Evolutionary conservation across 2,888 invertebrate genomes (phyloP), one percentile per base, ranked within the genome.

Genomic region (Ptychoptera albimana): DNA sequence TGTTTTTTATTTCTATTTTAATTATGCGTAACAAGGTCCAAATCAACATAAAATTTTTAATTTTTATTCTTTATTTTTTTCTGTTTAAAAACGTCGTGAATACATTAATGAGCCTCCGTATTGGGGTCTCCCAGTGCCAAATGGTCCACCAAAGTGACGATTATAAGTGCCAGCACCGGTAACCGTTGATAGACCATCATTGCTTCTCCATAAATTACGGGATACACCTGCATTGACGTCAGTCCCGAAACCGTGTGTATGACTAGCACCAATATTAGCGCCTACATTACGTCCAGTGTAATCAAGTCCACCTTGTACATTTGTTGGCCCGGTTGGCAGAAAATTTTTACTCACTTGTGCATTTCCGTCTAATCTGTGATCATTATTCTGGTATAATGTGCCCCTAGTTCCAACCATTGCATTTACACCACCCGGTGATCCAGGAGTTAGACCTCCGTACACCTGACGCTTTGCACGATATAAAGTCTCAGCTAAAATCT

Each of bases 71-170:
- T 23, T 23, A 5, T 23, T 23, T 23, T 23, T 23, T 23, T 23
- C 7, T 23, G 23, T 23, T 23, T 45, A 46, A 29, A 46, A 46
- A 1, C 53, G 53, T 57, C 50, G 55, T 56, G 39, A 54, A 45
- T 52, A 60, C 57, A 51, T 62, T 55, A 56, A 54, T 57, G 55
- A 54, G 55, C 53, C 52, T 50, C 48, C 57, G 53, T 55, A 57
- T 55, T 54, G 57, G 61, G 59, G 60, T 66, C 58, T 63, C 64
- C 63, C 13, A 2, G 32, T 31, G 7, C 46, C 46, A 32, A 30
- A 37, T 1, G 42, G 43, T 15, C 46, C 46, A 31, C 46, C 46
- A 37, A 46, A 43, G 16, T 46, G 43, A 29, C 42, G 43, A 14
- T 39, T 23, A 15, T 40, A 46, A 15, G 43, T 23, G 11, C 39